Conservation (phyloP, 2,888 invertebrate species). For the Scaptomyza reducta region DNA sequence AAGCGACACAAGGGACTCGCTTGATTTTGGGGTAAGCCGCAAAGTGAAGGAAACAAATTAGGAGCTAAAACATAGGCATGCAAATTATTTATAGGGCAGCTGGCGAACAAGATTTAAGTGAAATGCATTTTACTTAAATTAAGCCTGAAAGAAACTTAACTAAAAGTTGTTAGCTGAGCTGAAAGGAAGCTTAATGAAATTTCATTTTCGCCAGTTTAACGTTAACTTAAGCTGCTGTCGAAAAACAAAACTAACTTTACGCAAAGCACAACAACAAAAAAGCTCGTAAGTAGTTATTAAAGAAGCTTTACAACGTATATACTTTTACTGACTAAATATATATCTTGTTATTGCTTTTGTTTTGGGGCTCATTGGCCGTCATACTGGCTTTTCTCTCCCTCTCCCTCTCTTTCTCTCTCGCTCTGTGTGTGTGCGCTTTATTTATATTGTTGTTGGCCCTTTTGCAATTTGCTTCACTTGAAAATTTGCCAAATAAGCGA, state of each 20-base stretch:
- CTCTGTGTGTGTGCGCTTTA: conserved; percentile 32
- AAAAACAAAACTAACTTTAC: neutral
- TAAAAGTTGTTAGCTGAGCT: too few species aligned
- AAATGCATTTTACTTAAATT: neutral
- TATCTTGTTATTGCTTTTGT: conserved; percentile 11
- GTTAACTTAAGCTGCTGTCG: neutral
- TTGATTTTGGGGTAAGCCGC: conserved; percentile 1
- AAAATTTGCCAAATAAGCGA: conserved; percentile 77
- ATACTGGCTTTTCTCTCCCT: neutral
- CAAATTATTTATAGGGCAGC: conserved; percentile 9
- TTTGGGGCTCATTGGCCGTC: conserved; percentile 26
- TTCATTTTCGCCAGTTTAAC: neutral
- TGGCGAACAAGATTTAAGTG: neutral
- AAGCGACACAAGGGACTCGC: neutral
- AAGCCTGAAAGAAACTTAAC: too few species aligned
- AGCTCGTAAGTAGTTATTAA: neutral
- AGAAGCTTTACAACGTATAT: conserved; percentile 16
- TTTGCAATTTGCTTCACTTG: conserved; percentile 67
- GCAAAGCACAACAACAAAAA: neutral
- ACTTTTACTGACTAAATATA: conserved; percentile 1
- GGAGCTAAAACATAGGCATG: neutral
- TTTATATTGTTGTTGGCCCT: conserved; percentile 57
- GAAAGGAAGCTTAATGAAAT: neutral
- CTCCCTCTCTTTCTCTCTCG: conserved; percentile 6
- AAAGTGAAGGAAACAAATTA: neutral